Evolutionary conservation across 2,113 vertebrate genomes (phyloP).

Genomic region (Potamarius usumacintae): DNA sequence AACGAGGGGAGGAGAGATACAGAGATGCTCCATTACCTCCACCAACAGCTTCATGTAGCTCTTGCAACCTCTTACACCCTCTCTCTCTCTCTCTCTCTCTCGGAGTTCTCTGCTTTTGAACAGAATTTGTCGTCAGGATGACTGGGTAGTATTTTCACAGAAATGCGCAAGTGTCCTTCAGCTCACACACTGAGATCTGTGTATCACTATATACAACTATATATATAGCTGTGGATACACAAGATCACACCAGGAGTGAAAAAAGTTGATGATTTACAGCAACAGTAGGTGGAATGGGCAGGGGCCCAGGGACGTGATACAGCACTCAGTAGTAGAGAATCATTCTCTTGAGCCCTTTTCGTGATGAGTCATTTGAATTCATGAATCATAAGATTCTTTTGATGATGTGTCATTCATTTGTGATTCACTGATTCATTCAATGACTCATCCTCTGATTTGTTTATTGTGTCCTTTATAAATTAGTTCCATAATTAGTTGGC

Average conservation of each 20-base stretch:
- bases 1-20: slow-evolving; percentile 46
- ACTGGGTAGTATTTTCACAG: slow-evolving; percentile 14
- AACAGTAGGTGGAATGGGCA: neutral
- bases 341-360: neutral
- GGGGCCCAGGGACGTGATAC: neutral
- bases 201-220: neutral
- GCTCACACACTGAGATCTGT: neutral
- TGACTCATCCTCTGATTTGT: neutral
- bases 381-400: neutral
- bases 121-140: slow-evolving; percentile 17
- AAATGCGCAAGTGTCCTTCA: neutral
- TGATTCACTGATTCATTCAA: neutral
- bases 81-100: slow-evolving; percentile 16
- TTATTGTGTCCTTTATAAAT: neutral
- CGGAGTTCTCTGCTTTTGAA: neutral
- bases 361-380: neutral
- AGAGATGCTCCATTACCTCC: slow-evolving; percentile 20
- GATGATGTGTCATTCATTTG: neutral
- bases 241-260: neutral
- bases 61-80: neutral
- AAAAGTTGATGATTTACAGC: neutral
- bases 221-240: neutral
- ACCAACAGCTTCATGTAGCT: neutral
- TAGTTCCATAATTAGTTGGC: neutral
- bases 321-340: neutral